These are phyloP conservation scores for Drosophila kanapiae DNA, from an alignment of 1,140 invertebrate genomes.

Conservation along the genomic window DNA sequence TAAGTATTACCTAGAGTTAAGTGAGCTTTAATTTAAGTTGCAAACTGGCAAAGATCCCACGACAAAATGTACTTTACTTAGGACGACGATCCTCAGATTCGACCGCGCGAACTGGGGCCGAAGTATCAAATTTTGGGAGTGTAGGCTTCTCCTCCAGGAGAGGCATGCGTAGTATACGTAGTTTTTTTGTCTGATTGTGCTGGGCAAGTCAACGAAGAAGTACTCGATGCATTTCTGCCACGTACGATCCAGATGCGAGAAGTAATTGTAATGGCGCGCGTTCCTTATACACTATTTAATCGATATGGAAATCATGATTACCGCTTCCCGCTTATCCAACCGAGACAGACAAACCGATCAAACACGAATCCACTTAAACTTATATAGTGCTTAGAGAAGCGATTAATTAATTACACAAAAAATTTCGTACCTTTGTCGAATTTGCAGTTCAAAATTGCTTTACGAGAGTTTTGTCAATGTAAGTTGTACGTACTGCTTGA, in stretches of 20 bases:
- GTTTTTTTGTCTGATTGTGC: constrained; percentile 42
- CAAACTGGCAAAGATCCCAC: constrained; percentile 47
- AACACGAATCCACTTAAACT: constrained; percentile 25
- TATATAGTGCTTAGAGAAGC: constrained; percentile 39
- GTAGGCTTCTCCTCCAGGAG: constrained; percentile 15
- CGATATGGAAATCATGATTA: constrained; percentile 27
- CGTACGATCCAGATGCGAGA: constrained; percentile 25
- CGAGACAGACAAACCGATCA: constrained; percentile 17
- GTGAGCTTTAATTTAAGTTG: constrained; percentile 69
- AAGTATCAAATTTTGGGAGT: constrained; percentile 36
- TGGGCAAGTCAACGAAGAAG: constrained; percentile 38
- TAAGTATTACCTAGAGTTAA: constrained; percentile 78
- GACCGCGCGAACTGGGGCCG: constrained; percentile 13
- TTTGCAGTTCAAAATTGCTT: constrained; percentile 85
- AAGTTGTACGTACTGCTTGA: constrained; percentile 33
- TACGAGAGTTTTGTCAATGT: constrained; percentile 60
- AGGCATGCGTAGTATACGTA: constrained; percentile 17
- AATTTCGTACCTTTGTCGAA: constrained; percentile 83
- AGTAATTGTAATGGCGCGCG: constrained; percentile 55
- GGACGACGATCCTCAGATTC: constrained; percentile 22
- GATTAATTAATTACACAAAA: constrained; percentile 54
- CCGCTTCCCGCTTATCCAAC: constrained; percentile 51
- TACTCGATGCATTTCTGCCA: constrained; percentile 46
- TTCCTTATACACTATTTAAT: constrained; percentile 62
- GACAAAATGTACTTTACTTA: constrained; percentile 46